Percentiles rank a stretch among this genome's conserved stretches.
These are phyloP conservation scores for Syndactyla subalaris DNA, from an alignment of 2,797 vertebrate genomes.

Conservation along the genomic window DNA sequence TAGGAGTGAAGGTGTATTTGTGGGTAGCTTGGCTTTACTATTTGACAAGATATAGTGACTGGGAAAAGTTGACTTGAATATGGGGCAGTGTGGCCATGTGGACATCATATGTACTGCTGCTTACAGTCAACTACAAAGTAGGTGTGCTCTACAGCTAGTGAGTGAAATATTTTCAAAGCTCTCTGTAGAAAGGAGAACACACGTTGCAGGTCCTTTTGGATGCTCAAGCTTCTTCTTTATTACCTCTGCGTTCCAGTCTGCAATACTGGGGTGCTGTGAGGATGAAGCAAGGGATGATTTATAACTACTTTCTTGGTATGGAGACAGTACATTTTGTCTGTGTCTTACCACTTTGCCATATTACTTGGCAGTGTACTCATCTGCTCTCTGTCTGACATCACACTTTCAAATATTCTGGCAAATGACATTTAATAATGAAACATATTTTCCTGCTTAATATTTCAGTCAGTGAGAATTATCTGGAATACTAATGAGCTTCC, in stretches of 20 bases:
- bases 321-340: not conserved
- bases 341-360: not conserved
- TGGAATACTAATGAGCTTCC: not conserved
- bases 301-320: not conserved
- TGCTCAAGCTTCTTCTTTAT: not conserved
- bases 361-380: not conserved
- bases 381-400: not conserved
- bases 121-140: not conserved
- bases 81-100: not conserved
- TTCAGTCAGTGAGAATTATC: not conserved
- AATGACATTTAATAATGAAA: not conserved
- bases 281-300: not conserved
- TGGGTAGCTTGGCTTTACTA: not conserved
- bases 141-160: not conserved
- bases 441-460: not conserved
- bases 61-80: not conserved
- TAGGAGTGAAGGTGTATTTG: not conserved
- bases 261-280: not conserved
- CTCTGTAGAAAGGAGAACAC: not conserved
- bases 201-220: fast-evolving
- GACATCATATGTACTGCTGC: not conserved
- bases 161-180: not conserved
- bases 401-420: not conserved
- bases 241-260: not conserved
- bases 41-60: not conserved